These are phyloP conservation scores for Epizoanthus scotinus DNA, from an alignment of 92 coral and sea anemone genomes.

Conservation along the genomic window DNA sequence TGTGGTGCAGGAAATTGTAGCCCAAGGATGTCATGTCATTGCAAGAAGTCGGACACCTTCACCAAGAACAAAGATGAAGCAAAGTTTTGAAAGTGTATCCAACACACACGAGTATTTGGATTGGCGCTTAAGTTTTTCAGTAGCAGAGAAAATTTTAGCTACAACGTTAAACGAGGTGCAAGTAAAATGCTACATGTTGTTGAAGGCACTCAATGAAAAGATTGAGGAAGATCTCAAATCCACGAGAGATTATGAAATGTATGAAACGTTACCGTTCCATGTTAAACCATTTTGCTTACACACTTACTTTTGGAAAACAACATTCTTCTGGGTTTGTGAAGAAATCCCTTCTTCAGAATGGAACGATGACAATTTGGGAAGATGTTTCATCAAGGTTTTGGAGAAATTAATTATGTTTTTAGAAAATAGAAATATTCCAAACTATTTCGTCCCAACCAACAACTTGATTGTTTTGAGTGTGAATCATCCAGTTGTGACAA, in stretches of 20 bases:
- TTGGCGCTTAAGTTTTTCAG: conserved; percentile 27
- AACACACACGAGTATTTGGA: background rate
- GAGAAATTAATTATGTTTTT: conserved; percentile 8
- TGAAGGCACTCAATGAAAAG: background rate
- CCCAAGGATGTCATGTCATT: conserved; percentile 21
- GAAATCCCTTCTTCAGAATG: conserved; percentile 16
- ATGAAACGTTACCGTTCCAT: too few species aligned
- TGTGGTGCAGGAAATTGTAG: background rate
- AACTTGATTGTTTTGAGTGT: background rate
- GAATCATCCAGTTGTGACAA: background rate
- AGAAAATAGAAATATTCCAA: background rate
- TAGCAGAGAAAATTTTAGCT: conserved; percentile 10
- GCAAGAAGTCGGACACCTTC: background rate
- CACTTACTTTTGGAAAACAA: background rate
- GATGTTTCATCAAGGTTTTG: conserved; percentile 10
- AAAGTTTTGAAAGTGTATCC: background rate
- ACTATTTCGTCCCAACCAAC: conserved; percentile 13
- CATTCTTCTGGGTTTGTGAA: conserved; percentile 35
- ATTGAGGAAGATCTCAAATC: background rate
- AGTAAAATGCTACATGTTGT: conserved; percentile 25
- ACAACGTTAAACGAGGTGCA: conserved; percentile 5
- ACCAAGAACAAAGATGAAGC: background rate
- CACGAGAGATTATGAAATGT: background rate
- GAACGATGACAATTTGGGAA: conserved; percentile 32
- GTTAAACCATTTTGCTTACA: background rate